These are phyloP conservation scores for Osedax fenrisi DNA, from an alignment of 2,888 invertebrate species.

Conservation along the genomic window DNA sequence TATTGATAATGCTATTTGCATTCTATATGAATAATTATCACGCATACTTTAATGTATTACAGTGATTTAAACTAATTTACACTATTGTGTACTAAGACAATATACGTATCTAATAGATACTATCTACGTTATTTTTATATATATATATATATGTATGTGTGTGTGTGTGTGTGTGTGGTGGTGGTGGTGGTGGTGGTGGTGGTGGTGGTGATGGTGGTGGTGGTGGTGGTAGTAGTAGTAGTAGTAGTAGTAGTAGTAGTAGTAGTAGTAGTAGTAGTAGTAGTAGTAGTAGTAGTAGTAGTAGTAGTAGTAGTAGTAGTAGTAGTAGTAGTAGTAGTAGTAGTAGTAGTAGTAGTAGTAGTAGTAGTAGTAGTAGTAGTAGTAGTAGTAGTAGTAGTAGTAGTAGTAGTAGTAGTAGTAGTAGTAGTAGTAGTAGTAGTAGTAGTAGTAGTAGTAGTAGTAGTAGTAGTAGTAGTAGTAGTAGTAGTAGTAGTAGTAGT, in stretches of 20 bases:
- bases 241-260: not conserved
- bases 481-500: not conserved
- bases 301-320: not conserved
- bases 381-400: not conserved
- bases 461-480: not conserved
- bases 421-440: not conserved
- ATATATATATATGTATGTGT: too few species aligned
- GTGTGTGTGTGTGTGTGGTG: too few species aligned
- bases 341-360: not conserved
- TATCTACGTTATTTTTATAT: too few species aligned
- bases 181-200: too few species aligned
- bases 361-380: not conserved
- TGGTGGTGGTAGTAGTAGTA: not conserved
- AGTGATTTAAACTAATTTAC: too few species aligned
- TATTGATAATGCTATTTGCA: too few species aligned
- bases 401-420: not conserved
- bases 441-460: not conserved
- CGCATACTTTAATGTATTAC: too few species aligned
- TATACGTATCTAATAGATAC: too few species aligned
- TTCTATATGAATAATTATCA: too few species aligned
- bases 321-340: not conserved
- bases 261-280: not conserved
- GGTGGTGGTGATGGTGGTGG: not conserved
- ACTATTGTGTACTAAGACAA: too few species aligned
- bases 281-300: not conserved